Conservation (phyloP, 2,888 invertebrate genomes). For the Leptopilina drosophilae region DNA sequence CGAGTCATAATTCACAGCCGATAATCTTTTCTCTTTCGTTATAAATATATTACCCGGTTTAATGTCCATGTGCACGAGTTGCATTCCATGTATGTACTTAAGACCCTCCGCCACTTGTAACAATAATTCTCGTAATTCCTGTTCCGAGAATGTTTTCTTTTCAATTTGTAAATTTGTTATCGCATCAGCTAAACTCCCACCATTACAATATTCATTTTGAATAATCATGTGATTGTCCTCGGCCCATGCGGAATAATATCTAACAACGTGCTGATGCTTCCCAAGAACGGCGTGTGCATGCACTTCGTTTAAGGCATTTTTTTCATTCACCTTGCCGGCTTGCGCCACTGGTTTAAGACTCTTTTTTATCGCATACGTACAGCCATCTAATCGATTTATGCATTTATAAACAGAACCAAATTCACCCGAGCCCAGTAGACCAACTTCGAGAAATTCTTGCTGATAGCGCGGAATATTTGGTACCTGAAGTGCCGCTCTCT, state of each 20-base stretch:
- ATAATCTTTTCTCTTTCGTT: constrained; percentile 81
- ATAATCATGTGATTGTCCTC: constrained; percentile 97
- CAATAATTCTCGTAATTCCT: constrained; percentile 85
- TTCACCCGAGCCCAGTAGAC: constrained; percentile 89
- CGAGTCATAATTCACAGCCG: constrained; percentile 80
- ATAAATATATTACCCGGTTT: constrained; percentile 96
- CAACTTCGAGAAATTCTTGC: constrained; percentile 91
- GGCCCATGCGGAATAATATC: constrained; percentile 97
- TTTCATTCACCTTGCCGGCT: constrained; percentile 90
- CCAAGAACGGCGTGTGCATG: constrained; percentile 96
- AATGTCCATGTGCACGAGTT: constrained; percentile 94
- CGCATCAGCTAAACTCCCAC: constrained; percentile 88
- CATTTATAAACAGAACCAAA: constrained; percentile 94
- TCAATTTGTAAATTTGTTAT: constrained; percentile 78
- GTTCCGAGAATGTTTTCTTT: constrained; percentile 82
- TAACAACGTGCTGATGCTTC: constrained; percentile 93
- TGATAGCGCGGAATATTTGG: constrained; percentile 91
- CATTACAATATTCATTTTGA: constrained; percentile 96
- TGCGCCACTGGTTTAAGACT: constrained; percentile 86
- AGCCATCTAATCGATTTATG: constrained; percentile 93
- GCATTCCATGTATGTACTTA: constrained; percentile 91
- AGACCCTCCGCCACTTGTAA: constrained; percentile 91
- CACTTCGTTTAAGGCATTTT: constrained; percentile 92
- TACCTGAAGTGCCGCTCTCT: constrained; percentile 86
- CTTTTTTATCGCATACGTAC: constrained; percentile 93